A percentile compares a stretch with the other conserved stretches of the same genome.
Evolutionary conservation across 1,140 invertebrate species (phyloP).

Genomic region (Tetragonula clypearis): DNA sequence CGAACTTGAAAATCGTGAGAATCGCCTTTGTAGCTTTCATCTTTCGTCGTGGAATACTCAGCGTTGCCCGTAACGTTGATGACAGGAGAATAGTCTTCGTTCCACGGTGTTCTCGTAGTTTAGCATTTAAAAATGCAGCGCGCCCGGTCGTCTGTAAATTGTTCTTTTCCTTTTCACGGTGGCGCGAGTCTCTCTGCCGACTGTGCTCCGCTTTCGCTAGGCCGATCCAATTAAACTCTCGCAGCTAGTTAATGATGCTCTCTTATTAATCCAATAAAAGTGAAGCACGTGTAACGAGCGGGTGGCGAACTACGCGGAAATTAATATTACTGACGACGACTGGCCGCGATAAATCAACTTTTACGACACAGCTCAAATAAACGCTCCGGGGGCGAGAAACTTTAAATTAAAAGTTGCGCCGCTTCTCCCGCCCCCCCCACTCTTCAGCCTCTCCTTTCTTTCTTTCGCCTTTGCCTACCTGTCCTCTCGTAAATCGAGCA

Average conservation of each 20-base stretch:
- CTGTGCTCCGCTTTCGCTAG: neutral
- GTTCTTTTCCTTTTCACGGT: neutral
- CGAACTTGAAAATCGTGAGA: neutral
- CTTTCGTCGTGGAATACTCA: neutral
- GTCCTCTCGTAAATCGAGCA: constrained; percentile 16
- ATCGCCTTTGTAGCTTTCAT: neutral
- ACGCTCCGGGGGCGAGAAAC: constrained; percentile 37
- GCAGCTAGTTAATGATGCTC: constrained; percentile 55
- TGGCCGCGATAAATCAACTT: constrained; percentile 65
- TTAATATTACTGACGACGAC: constrained; percentile 64
- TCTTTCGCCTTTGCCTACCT: neutral
- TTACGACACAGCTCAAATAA: constrained; percentile 65
- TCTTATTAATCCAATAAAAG: constrained; percentile 65
- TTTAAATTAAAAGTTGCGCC: constrained; percentile 64
- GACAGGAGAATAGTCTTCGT: no score
- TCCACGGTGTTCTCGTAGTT: no score
- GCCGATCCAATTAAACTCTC: constrained; percentile 60
- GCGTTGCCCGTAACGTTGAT: no score
- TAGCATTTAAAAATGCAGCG: no score
- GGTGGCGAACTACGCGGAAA: constrained; percentile 46
- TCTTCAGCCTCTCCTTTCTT: neutral
- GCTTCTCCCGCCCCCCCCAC: neutral
- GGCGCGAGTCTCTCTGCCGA: neutral
- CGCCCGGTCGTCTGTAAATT: neutral
- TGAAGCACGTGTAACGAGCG: constrained; percentile 58